Evolutionary conservation across 2,113 vertebrate genomes (phyloP).

Genomic region (Lagopus muta): DNA sequence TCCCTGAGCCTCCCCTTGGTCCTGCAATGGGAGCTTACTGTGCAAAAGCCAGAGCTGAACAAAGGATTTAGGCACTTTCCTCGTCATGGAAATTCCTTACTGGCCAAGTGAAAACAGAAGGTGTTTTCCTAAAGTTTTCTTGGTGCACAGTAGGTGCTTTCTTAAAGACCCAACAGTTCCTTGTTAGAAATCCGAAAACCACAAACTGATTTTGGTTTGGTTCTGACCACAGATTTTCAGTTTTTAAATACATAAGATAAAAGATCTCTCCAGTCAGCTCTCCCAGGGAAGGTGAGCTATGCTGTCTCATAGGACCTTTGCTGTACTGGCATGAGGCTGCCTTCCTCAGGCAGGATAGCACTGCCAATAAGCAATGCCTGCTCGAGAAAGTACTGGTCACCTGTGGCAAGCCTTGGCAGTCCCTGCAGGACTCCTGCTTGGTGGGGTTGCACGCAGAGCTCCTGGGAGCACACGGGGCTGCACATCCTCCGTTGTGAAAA

Average conservation of each 20-base stretch:
- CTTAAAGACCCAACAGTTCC: background rate
- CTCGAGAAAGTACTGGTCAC: background rate
- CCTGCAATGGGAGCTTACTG: background rate
- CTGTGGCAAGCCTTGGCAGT: background rate
- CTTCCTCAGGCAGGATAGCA: background rate
- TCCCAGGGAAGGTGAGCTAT: background rate
- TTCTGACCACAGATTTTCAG: background rate
- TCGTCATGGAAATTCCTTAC: background rate
- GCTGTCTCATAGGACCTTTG: background rate
- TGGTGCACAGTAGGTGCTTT: background rate
- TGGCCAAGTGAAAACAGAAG: background rate
- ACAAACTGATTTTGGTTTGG: conserved; percentile 32
- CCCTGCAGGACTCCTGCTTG: background rate
- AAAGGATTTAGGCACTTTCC: background rate
- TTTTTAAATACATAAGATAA: background rate
- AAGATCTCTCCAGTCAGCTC: background rate
- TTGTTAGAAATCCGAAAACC: background rate
- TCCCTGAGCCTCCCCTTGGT: background rate
- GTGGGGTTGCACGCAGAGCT: background rate
- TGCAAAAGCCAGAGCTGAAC: background rate
- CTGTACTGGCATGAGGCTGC: background rate
- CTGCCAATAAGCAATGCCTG: background rate
- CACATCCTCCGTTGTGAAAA: conserved; percentile 4
- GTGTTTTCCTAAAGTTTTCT: background rate
- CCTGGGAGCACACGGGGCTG: background rate